Evolutionary conservation across 2,797 vertebrate genomes (phyloP).

Genomic region (Lindbergichthys nudifrons): DNA sequence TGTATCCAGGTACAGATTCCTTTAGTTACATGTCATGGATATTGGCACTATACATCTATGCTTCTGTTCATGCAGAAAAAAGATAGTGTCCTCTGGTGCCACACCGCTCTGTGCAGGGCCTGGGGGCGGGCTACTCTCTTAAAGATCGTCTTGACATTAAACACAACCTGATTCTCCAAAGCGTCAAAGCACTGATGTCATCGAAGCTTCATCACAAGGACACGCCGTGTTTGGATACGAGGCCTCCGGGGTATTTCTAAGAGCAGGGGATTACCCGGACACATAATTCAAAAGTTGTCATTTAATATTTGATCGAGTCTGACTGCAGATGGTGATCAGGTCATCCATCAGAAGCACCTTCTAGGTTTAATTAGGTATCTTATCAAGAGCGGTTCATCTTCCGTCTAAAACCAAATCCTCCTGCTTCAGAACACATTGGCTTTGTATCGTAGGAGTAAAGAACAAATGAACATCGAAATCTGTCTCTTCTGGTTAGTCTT

Average conservation of each 20-base stretch:
- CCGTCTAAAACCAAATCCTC: not conserved
- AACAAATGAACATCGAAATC: not conserved
- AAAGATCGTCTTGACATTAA: not conserved
- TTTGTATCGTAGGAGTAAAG: not conserved
- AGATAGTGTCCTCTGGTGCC: not conserved
- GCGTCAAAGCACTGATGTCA: slow-evolving; percentile 29
- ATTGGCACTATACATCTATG: not conserved
- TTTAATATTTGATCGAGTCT: slow-evolving; percentile 51
- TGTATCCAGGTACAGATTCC: slow-evolving; percentile 6
- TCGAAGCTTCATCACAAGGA: not conserved
- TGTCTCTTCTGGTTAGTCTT: not conserved
- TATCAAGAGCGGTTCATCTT: not conserved
- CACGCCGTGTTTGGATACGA: not conserved
- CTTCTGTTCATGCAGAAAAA: not conserved
- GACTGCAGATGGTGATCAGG: slow-evolving; percentile 3
- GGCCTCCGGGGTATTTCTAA: slow-evolving; percentile 35
- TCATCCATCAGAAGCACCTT: slow-evolving; percentile 23
- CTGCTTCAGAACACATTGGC: slow-evolving; percentile 10
- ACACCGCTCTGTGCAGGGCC: not conserved
- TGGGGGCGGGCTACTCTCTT: not conserved
- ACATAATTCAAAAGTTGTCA: slow-evolving; percentile 17
- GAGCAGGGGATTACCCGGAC: slow-evolving; percentile 43
- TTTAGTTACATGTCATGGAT: not conserved
- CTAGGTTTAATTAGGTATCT: slow-evolving; percentile 20
- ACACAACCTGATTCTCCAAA: not conserved